Evolutionary conservation across 2,797 vertebrate species (phyloP).

Genomic region (Lacerta viridis): DNA sequence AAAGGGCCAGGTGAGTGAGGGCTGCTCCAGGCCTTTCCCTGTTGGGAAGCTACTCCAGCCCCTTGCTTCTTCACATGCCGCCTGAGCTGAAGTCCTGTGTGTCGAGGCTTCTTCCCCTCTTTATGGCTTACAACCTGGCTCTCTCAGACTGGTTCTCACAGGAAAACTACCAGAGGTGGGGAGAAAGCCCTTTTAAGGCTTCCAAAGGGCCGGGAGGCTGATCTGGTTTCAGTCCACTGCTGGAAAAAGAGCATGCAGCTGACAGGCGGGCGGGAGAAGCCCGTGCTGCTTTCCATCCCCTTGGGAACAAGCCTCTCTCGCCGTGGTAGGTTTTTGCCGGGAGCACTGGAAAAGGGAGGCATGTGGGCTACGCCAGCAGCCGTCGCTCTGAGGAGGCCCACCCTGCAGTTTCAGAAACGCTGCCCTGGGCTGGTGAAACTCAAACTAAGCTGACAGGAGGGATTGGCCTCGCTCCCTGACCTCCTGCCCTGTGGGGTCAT

Average conservation of each 20-base stretch:
- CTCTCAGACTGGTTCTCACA: neutral
- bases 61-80: neutral
- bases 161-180: neutral
- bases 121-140: neutral
- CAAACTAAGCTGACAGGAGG: constrained; percentile 31
- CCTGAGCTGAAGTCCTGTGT: neutral
- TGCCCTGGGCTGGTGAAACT: constrained; percentile 8
- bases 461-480: neutral
- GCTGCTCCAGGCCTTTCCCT: neutral
- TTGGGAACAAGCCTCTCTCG: neutral
- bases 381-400: neutral
- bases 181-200: neutral
- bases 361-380: neutral
- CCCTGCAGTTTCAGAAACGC: neutral
- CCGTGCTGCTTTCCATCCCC: neutral
- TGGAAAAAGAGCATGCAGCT: neutral
- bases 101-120: neutral
- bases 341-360: neutral
- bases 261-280: neutral
- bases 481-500: neutral
- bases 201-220: neutral
- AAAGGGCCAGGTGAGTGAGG: no score
- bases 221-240: constrained; percentile 16
- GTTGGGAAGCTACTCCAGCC: neutral
- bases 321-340: neutral